phyloP scores from a whole-genome alignment of 1,140 invertebrate species.

The Sycophaga agraensis region DNA sequence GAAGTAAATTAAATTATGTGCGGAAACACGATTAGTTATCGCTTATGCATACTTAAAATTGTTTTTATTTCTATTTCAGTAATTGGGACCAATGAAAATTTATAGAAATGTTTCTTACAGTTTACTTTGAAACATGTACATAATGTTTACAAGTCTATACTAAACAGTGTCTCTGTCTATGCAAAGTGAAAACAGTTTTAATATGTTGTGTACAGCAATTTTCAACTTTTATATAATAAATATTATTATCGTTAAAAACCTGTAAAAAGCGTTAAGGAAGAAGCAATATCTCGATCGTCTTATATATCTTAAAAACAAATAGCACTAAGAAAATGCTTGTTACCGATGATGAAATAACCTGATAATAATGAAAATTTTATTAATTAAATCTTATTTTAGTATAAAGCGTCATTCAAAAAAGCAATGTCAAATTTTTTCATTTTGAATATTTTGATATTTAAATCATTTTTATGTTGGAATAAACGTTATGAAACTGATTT shows the following conservation, averaged over 20 bases:
- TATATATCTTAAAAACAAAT: neutral
- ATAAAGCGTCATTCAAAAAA: too few species aligned
- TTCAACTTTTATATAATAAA: conserved; percentile 25
- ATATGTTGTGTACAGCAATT: conserved; percentile 24
- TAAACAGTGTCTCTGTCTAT: conserved; percentile 1
- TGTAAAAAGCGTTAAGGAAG: neutral
- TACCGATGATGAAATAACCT: neutral
- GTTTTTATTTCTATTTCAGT: neutral
- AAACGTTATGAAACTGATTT: too few species aligned
- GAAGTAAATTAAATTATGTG: conserved; percentile 7
- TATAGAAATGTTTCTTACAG: neutral
- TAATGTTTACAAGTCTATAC: conserved; percentile 16
- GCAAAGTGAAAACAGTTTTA: conserved; percentile 7
- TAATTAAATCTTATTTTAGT: too few species aligned
- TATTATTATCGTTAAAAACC: conserved; percentile 14
- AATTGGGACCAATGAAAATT: conserved; percentile 17
- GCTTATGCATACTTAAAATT: neutral
- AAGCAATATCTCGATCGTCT: conserved; percentile 15
- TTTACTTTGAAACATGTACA: conserved; percentile 14
- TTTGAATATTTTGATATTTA: too few species aligned
- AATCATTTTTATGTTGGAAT: too few species aligned
- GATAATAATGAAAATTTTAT: too few species aligned
- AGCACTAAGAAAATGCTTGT: conserved; percentile 8
- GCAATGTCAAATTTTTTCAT: too few species aligned
- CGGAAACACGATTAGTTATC: neutral